Evolutionary conservation across 2,113 vertebrate genomes (phyloP).

Genomic region (Notechis scutatus): DNA sequence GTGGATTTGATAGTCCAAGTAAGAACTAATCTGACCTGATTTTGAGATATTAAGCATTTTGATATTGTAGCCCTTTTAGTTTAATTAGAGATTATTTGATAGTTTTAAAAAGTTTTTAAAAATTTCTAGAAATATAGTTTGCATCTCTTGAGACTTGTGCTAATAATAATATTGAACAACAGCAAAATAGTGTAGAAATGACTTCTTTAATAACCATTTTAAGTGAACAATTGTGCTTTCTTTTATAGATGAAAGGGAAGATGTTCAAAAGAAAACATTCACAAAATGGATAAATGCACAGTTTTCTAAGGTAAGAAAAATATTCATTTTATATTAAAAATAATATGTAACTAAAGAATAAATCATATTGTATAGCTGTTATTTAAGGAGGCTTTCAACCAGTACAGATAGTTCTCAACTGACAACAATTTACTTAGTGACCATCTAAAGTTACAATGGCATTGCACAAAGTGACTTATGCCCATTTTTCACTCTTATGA

Average conservation of each 20-base stretch:
- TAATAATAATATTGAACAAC: background rate
- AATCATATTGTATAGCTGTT: background rate
- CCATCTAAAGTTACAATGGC: too few relatives aligned
- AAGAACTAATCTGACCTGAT: background rate
- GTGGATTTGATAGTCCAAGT: background rate
- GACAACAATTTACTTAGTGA: too few relatives aligned
- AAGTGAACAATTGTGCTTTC: slow-evolving; percentile 37
- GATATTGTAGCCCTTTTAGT: background rate
- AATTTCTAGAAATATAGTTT: background rate
- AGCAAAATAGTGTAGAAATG: background rate
- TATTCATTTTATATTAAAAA: slow-evolving; percentile 12
- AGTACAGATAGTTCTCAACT: too few relatives aligned
- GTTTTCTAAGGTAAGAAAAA: slow-evolving; percentile 88
- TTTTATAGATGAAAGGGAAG: slow-evolving; percentile 94
- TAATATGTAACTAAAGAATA: background rate
- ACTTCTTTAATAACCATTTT: background rate
- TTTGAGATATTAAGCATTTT: background rate
- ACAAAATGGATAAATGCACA: slow-evolving; percentile 99
- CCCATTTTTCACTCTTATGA: too few relatives aligned
- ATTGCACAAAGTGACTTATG: too few relatives aligned
- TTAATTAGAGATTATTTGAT: background rate
- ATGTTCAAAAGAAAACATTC: slow-evolving; percentile 99
- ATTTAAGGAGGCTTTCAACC: background rate
- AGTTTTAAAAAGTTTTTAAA: background rate
- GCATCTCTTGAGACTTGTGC: background rate